A percentile compares a stretch with the other conserved stretches of the same genome.
phyloP scores from a whole-genome alignment of 2,113 vertebrate species.

The Prionailurus viverrinus region DNA sequence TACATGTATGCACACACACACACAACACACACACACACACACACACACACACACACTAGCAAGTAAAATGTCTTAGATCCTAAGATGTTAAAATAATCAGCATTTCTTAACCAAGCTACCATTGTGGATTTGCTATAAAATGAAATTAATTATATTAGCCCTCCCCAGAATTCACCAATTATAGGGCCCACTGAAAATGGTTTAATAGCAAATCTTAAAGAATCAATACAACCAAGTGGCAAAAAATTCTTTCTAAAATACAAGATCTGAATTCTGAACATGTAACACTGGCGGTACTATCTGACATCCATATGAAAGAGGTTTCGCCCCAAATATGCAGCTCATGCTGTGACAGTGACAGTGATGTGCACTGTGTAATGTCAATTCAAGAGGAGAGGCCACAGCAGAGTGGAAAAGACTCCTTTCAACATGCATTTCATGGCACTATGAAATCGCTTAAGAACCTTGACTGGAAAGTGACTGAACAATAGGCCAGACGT shows the following conservation, averaged over 20 bases:
- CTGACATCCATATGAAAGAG: conserved; percentile 63
- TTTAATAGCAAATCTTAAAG: conserved; percentile 44
- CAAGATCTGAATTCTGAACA: conserved; percentile 55
- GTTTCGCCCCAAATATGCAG: conserved; percentile 48
- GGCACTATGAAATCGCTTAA: conserved; percentile 29
- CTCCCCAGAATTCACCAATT: background rate
- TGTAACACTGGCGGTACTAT: background rate
- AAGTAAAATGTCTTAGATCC: background rate
- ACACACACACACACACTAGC: background rate
- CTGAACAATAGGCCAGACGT: conserved; percentile 21
- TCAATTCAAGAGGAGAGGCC: conserved; percentile 66
- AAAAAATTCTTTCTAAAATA: conserved; percentile 30
- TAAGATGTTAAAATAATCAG: conserved; percentile 12
- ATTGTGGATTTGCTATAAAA: conserved; percentile 41
- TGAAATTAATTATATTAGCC: conserved; percentile 14
- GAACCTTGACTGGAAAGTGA: background rate
- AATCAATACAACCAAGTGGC: background rate
- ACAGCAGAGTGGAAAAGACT: conserved; percentile 45
- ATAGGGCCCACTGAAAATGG: background rate
- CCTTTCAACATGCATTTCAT: background rate
- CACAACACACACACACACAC: background rate
- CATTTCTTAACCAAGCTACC: background rate
- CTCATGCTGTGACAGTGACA: conserved; percentile 60
- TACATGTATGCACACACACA: background rate
- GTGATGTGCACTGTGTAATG: conserved; percentile 34